Evolutionary conservation across 1,140 invertebrate species (phyloP).

Genomic region (Sycophaga agraensis): DNA sequence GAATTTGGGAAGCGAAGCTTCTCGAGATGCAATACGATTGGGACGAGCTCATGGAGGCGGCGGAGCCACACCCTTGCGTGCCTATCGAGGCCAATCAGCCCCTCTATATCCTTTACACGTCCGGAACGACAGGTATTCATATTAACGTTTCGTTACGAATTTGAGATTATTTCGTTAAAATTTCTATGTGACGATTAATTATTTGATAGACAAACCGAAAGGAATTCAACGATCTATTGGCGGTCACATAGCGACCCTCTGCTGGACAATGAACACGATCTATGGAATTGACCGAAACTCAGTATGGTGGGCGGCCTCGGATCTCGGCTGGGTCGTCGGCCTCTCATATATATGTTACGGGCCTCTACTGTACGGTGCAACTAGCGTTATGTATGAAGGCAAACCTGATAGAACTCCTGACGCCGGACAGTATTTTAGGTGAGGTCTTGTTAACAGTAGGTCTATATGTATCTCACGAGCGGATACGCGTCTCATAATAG

Average conservation of each 20-base stretch:
- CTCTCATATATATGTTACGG: slow-evolving; percentile 94
- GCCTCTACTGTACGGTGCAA: slow-evolving; percentile 78
- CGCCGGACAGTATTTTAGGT: slow-evolving; percentile 86
- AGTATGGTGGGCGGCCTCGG: slow-evolving; percentile 90
- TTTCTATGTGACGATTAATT: too few relatives aligned
- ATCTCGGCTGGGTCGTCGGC: slow-evolving; percentile 92
- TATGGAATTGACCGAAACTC: slow-evolving; percentile 81
- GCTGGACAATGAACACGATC: slow-evolving; percentile 81
- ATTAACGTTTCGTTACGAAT: too few relatives aligned
- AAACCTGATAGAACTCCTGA: slow-evolving; percentile 93
- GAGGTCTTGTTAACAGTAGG: too few relatives aligned
- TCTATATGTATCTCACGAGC: too few relatives aligned
- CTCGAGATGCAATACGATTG: slow-evolving; percentile 72
- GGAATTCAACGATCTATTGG: slow-evolving; percentile 83
- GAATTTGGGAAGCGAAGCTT: slow-evolving; percentile 66
- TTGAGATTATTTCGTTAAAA: too few relatives aligned
- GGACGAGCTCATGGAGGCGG: slow-evolving; percentile 68
- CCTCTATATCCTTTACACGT: slow-evolving; percentile 91
- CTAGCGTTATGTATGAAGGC: slow-evolving; percentile 90
- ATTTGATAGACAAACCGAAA: slow-evolving; percentile 71
- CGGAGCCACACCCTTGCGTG: slow-evolving; percentile 75
- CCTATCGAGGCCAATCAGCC: slow-evolving; percentile 86
- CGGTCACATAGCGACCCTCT: slow-evolving; percentile 79
- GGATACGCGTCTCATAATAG: too few relatives aligned
- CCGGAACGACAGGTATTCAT: slow-evolving; percentile 87